Base-by-base conservation (phyloP, 2,113 vertebrate genomes). In the Alaudala cheleensis region DNA sequence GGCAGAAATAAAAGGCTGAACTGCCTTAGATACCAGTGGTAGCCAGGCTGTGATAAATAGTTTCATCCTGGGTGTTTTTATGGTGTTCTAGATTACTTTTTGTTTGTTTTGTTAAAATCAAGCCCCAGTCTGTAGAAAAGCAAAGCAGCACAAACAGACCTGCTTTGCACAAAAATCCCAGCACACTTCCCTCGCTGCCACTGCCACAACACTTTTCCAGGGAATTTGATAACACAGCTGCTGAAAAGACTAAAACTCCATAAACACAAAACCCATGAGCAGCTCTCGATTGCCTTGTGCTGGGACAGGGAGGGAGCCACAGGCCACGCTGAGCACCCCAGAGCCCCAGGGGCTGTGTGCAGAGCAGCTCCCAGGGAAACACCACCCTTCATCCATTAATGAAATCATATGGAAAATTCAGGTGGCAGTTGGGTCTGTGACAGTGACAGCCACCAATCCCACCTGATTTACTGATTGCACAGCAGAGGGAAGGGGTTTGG, bases 181-280 rank as follows among this genome's bases (percentile, higher is more conserved):
- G 10, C 56, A 29, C 11, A 14, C 12, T 28, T 44, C 56, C 39
- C 18, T 39, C 0, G 0, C 65, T 7, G 1, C 45, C 51, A 42
- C 7, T 4, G 31, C 23, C 6, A 1, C 3, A 14, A 26, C 20
- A 3, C 28, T 12, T 6, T 8, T 10, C 14, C 9, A 20, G 28
- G 37, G 10, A 51, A 66, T 37, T 24, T 28, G 47, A 15, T 44
- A 49, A 42, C 40, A 37, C 2, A 5, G 67, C n/a, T 77, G 71
- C 57, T 56, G 57, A 33, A 31, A 54, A 56, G 21, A 34, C 40
- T 49, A 39, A 57, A 86, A 86, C 6, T 29, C 18, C 42, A 25
- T 14, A 6, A 71, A 64, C 6, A 37, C 20, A 13, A 47, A 47
- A 9, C 14, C n/a, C 1, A 4, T 4, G 37, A 31, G 4, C 50